A percentile compares a stretch with the other conserved stretches of the same genome.
phyloP scores from a whole-genome alignment of 1,140 invertebrate genomes.

The Hycleus phaleratus region DNA sequence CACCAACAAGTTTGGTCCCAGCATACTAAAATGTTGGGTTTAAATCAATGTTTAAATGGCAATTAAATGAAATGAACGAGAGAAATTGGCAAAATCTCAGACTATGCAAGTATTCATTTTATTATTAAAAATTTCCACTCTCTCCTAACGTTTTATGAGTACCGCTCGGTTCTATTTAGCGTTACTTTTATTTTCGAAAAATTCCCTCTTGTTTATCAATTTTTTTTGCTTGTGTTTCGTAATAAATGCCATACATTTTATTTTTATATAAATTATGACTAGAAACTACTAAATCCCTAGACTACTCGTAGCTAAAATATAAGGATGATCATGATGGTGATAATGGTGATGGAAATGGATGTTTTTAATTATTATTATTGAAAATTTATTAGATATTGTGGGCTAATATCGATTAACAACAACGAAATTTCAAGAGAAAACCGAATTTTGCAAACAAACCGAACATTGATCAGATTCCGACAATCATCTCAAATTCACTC shows the following conservation, averaged over 20 bases:
- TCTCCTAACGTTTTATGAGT: constrained; percentile 4
- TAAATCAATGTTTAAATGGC: neutral
- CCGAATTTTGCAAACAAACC: too few species aligned
- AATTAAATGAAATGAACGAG: constrained; percentile 7
- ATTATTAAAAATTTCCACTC: constrained; percentile 4
- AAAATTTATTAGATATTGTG: neutral
- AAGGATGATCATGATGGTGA: constrained; percentile 20
- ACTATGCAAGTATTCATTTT: constrained; percentile 18
- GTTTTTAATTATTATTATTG: neutral
- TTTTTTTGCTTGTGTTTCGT: neutral
- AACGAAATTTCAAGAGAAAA: too few species aligned
- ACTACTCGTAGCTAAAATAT: constrained; percentile 32
- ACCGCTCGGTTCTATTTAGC: constrained; percentile 2
- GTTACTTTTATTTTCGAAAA: too few species aligned
- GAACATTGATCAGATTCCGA: constrained; percentile 1
- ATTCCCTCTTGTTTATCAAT: too few species aligned
- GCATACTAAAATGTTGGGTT: constrained; percentile 29
- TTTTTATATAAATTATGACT: constrained; percentile 19
- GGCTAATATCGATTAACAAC: neutral
- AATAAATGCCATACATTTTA: constrained; percentile 21
- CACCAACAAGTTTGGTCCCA: constrained; percentile 25
- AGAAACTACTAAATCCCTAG: constrained; percentile 13
- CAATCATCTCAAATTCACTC: constrained; percentile 1
- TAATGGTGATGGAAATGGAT: constrained; percentile 4
- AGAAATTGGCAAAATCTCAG: constrained; percentile 19